Conservation (phyloP, 1,140 invertebrate genomes). For the Diploscapter pachys region DNA sequence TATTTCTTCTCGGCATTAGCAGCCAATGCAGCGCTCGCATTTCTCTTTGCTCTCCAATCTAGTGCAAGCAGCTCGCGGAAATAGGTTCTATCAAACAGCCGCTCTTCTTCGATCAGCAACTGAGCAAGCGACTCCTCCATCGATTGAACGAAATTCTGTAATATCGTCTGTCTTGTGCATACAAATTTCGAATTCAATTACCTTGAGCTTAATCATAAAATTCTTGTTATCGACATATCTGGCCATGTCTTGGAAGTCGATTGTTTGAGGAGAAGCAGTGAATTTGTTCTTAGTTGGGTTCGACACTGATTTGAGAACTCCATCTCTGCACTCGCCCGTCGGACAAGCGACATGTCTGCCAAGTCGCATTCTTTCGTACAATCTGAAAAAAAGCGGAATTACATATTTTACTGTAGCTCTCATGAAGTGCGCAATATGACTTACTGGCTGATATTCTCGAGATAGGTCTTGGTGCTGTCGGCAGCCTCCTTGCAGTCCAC, state of each 20-base stretch:
- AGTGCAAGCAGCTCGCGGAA: conserved; percentile 3
- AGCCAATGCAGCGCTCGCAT: background rate
- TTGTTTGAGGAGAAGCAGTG: background rate
- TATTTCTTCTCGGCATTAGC: background rate
- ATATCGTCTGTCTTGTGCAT: no score
- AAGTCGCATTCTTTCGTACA: conserved; percentile 1
- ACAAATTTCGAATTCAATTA: background rate
- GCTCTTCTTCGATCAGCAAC: background rate
- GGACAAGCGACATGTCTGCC: background rate
- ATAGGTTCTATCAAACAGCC: background rate
- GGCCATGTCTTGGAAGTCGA: background rate
- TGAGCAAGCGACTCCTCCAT: conserved; percentile 9
- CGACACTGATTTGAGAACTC: conserved; percentile 3
- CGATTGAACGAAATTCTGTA: conserved; percentile 1
- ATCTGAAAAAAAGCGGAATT: background rate
- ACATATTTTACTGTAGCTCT: conserved; percentile 12
- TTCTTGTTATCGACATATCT: conserved; percentile 1
- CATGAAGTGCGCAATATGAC: background rate
- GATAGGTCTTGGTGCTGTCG: conserved; percentile 9
- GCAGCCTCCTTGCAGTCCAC: conserved; percentile 74
- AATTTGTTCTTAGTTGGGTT: conserved; percentile 1
- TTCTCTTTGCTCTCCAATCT: background rate
- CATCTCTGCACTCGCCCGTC: background rate
- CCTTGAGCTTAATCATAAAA: conserved; percentile 1
- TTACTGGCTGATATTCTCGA: conserved; percentile 5